A percentile compares a stretch with the other conserved stretches of the same genome.
Conservation (phyloP, 1,140 invertebrate species). For the Bombus huntii region DNA sequence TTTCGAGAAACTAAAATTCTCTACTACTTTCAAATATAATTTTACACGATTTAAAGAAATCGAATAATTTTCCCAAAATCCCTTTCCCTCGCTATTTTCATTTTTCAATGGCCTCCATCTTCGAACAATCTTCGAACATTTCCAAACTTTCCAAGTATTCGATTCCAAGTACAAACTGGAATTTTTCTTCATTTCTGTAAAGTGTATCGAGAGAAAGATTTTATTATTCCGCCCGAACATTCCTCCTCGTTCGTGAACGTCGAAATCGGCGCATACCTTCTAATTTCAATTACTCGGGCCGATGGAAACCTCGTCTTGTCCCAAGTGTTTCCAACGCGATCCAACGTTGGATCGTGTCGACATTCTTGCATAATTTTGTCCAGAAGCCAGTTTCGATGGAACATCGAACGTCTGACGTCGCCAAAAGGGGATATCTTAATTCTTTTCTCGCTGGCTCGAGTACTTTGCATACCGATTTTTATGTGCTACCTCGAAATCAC, state of each 20-base stretch:
- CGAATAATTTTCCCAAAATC: background rate
- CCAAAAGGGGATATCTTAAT: slow-evolving; percentile 61
- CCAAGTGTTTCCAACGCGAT: background rate
- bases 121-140: background rate
- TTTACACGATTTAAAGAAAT: background rate
- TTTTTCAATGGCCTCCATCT: too few relatives aligned
- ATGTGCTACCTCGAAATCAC: background rate
- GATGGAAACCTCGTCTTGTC: background rate
- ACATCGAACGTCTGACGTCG: background rate
- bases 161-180: background rate
- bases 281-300: slow-evolving; percentile 36
- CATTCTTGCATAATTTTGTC: slow-evolving; percentile 34
- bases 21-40: too few relatives aligned
- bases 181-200: background rate
- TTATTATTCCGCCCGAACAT: background rate
- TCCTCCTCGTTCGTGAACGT: background rate
- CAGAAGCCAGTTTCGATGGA: slow-evolving; percentile 27
- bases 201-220: background rate
- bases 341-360: background rate
- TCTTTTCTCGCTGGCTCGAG: slow-evolving; percentile 23
- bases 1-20: background rate
- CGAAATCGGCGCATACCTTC: background rate
- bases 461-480: slow-evolving; percentile 59
- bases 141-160: background rate
- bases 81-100: too few relatives aligned